Evolutionary conservation across 2,113 vertebrate genomes (phyloP).

Genomic region (Neomonachus schauinslandi): DNA sequence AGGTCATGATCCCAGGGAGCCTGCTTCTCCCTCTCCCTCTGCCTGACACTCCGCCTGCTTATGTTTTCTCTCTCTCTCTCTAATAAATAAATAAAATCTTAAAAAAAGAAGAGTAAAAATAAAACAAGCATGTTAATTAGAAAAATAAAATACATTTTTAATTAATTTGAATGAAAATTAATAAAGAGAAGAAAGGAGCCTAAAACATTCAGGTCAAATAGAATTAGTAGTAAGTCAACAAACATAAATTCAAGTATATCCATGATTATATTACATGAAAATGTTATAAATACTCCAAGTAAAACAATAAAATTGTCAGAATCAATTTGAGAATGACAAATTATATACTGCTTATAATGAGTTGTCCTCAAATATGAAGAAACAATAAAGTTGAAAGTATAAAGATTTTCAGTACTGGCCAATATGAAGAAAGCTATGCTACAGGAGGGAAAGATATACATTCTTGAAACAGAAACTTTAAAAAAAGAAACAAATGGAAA

Average conservation of each 20-base stretch:
- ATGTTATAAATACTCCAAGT: neutral
- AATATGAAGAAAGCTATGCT: neutral
- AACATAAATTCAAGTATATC: neutral
- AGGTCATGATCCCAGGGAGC: too few relatives aligned
- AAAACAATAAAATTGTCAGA: neutral
- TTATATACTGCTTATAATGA: neutral
- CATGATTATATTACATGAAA: neutral
- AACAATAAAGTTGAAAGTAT: neutral
- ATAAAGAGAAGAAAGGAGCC: neutral
- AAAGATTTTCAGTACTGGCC: neutral
- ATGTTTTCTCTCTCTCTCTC: too few relatives aligned
- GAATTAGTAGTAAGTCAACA: neutral
- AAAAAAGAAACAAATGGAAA: neutral
- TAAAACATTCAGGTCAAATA: neutral
- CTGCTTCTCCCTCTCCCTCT: too few relatives aligned
- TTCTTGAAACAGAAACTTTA: neutral
- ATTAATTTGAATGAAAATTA: neutral
- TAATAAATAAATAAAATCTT: too few relatives aligned
- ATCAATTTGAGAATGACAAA: neutral
- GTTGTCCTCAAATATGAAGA: neutral
- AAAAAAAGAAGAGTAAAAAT: neutral
- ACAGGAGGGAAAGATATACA: neutral
- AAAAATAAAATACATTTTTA: neutral
- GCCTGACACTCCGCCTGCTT: too few relatives aligned
- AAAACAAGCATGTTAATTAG: neutral